Percentiles rank a stretch among this genome's conserved stretches.
phyloP scores from a whole-genome alignment of 2,113 vertebrate genomes.

The Tetraodon nigroviridis region DNA sequence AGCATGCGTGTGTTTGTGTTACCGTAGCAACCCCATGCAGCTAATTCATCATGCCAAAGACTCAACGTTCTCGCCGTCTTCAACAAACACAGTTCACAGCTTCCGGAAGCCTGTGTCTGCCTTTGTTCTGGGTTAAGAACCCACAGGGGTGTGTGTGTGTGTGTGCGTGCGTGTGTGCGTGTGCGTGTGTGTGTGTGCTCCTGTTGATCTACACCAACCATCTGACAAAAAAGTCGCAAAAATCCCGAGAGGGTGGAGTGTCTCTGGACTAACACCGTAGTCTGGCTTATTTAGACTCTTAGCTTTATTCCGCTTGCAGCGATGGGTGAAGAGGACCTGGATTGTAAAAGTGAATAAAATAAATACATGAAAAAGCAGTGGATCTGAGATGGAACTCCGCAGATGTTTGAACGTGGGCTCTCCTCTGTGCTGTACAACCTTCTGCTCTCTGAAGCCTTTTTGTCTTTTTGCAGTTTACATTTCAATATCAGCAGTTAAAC shows the following conservation, averaged over 20 bases:
- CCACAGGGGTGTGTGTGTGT: conserved; percentile 30
- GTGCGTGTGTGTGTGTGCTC: conserved; percentile 32
- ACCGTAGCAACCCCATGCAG: conserved; percentile 71
- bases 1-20: conserved; percentile 5
- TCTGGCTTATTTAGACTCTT: conserved; percentile 54
- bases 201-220: conserved; percentile 24
- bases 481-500: conserved; percentile 69
- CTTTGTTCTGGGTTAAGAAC: conserved; percentile 47
- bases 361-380: conserved; percentile 17
- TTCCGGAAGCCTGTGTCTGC: conserved; percentile 69
- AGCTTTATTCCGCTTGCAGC: conserved; percentile 61
- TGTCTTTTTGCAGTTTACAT: conserved; percentile 67
- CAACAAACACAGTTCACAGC: conserved; percentile 45
- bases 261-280: conserved; percentile 57
- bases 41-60: conserved; percentile 82
- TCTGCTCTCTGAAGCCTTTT: conserved; percentile 69
- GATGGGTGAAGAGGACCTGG: conserved; percentile 46
- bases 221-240: conserved; percentile 28
- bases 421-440: conserved; percentile 61
- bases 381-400: conserved; percentile 47
- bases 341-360: conserved; percentile 43
- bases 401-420: conserved; percentile 5
- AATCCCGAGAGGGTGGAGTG: conserved; percentile 9
- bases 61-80: conserved; percentile 45
- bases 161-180: background rate